Percentiles rank a stretch among this genome's conserved stretches.
Conservation (phyloP, 2,888 invertebrate genomes). For the Hypena proboscidalis region DNA sequence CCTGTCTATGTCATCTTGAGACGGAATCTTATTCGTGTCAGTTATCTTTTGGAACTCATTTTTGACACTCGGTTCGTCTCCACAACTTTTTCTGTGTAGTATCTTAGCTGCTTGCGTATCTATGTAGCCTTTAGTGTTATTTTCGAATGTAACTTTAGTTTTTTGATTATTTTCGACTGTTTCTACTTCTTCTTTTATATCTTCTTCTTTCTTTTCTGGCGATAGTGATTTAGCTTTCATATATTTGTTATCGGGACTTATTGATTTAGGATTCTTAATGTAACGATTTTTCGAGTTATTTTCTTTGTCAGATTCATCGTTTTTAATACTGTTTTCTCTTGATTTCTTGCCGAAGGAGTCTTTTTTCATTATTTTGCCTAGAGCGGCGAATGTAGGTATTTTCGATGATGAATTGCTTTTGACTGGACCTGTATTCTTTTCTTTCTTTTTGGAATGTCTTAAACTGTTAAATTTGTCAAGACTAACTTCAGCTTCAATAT, state of each 20-base stretch:
- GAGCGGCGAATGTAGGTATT: conserved; percentile 79
- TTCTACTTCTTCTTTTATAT: conserved; percentile 62
- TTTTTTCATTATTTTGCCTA: conserved; percentile 81
- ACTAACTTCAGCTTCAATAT: conserved; percentile 70
- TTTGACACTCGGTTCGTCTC: conserved; percentile 72
- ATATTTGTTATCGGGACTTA: conserved; percentile 72
- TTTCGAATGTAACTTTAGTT: conserved; percentile 37
- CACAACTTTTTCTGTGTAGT: conserved; percentile 77
- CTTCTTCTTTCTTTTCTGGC: conserved; percentile 67
- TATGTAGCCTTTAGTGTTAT: conserved; percentile 23
- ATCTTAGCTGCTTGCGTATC: conserved; percentile 44
- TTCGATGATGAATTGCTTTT: conserved; percentile 79
- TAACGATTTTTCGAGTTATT: conserved; percentile 64
- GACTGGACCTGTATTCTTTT: conserved; percentile 61
- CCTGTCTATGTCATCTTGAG: conserved; percentile 94
- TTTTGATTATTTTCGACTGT: conserved; percentile 34
- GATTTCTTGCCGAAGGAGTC: conserved; percentile 74
- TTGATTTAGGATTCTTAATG: conserved; percentile 71
- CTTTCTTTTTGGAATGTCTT: conserved; percentile 74
- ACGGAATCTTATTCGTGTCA: conserved; percentile 85
- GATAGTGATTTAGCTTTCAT: conserved; percentile 74
- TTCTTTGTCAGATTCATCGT: conserved; percentile 54
- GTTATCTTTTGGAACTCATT: conserved; percentile 67
- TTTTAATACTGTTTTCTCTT: conserved; percentile 59
- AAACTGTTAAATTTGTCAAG: conserved; percentile 79